Percentiles rank a stretch among this genome's conserved stretches.
phyloP scores from a whole-genome alignment of 1,140 invertebrate species.

The Pinna nobilis region DNA sequence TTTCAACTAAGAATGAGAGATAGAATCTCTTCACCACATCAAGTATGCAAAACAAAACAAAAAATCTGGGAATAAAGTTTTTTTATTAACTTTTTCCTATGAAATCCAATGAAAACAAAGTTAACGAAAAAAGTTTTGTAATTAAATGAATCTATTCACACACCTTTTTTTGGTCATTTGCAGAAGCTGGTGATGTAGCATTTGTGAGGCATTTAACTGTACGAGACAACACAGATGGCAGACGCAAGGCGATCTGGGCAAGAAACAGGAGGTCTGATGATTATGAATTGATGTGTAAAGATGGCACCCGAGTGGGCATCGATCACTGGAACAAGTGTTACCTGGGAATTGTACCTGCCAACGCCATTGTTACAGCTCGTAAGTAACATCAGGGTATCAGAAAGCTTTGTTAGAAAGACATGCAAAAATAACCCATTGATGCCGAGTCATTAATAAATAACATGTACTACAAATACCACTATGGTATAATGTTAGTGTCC shows the following conservation, averaged over 20 bases:
- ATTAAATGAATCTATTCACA: no score
- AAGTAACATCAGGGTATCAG: no score
- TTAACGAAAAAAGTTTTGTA: no score
- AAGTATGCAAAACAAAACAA: no score
- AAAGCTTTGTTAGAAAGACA: not conserved
- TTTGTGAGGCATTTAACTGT: conserved; percentile 96
- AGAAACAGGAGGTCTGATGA: conserved; percentile 91
- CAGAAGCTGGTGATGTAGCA: conserved; percentile 87
- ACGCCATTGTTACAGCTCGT: conserved; percentile 91
- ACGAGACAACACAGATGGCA: conserved; percentile 91
- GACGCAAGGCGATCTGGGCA: conserved; percentile 92
- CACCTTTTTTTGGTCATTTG: no score
- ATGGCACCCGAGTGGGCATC: conserved; percentile 84
- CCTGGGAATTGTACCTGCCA: conserved; percentile 91
- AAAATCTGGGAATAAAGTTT: no score
- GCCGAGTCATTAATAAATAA: not conserved
- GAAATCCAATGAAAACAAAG: no score
- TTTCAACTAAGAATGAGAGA: no score
- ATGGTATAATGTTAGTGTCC: not conserved
- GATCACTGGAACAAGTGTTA: conserved; percentile 90
- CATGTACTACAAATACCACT: not conserved
- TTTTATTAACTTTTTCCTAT: no score
- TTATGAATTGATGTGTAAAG: conserved; percentile 94
- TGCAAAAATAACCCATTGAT: not conserved
- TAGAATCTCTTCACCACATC: no score